Evolutionary conservation across 2,888 invertebrate genomes (phyloP).

Genomic region (Seira sanloemensis): DNA sequence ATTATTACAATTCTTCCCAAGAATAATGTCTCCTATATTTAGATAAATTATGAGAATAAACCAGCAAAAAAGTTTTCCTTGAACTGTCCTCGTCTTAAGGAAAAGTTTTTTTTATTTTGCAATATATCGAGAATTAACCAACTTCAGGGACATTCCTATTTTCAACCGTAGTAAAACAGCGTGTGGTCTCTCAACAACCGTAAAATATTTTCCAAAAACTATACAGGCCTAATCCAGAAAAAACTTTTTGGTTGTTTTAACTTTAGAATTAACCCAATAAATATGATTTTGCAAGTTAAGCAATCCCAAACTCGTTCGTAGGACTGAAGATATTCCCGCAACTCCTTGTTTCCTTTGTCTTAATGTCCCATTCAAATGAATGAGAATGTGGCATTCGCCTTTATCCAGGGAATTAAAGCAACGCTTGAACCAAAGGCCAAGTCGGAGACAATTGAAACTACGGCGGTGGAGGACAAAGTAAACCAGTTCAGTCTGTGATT

Average conservation of each 20-base stretch:
- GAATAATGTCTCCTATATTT: neutral
- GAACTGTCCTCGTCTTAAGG: too few relatives aligned
- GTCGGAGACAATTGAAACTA: constrained; percentile 24
- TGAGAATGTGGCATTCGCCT: constrained; percentile 66
- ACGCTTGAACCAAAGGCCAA: constrained; percentile 59
- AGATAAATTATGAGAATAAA: neutral
- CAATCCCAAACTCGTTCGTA: too few relatives aligned
- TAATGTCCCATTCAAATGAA: constrained; percentile 59
- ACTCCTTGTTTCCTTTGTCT: constrained; percentile 39
- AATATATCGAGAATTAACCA: neutral
- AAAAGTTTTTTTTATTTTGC: too few relatives aligned
- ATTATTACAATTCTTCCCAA: too few relatives aligned
- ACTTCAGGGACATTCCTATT: neutral
- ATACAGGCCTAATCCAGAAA: neutral
- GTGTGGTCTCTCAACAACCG: neutral
- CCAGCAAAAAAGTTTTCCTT: too few relatives aligned
- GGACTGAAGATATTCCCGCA: too few relatives aligned
- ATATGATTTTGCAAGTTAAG: neutral
- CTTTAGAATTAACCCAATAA: neutral
- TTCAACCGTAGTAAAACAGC: neutral
- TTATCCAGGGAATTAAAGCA: constrained; percentile 72
- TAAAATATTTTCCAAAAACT: neutral
- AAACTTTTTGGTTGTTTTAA: neutral
- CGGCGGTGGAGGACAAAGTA: neutral
- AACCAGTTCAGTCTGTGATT: constrained; percentile 1